These are phyloP conservation scores for Asbolus verrucosus DNA, from an alignment of 1,140 invertebrate species.

Conservation along the genomic window DNA sequence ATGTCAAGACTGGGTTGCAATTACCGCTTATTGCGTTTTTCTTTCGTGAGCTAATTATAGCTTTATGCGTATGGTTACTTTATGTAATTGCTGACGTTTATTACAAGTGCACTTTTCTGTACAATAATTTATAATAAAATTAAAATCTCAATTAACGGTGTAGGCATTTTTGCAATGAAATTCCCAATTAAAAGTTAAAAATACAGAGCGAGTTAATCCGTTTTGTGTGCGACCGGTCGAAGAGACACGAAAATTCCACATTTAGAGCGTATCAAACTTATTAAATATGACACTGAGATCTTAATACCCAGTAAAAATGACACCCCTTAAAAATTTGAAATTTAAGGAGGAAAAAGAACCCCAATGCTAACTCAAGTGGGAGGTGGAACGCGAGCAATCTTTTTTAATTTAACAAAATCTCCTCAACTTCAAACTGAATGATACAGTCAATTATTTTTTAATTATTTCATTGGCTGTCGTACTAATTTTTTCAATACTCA, in stretches of 20 bases:
- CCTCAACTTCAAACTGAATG: slow-evolving; percentile 24
- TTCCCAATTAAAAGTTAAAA: slow-evolving; percentile 33
- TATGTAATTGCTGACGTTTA: slow-evolving; percentile 18
- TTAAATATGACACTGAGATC: slow-evolving; percentile 28
- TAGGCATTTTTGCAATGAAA: not conserved
- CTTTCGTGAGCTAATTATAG: no score
- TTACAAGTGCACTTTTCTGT: not conserved
- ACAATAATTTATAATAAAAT: slow-evolving; percentile 1
- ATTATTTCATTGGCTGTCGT: slow-evolving; percentile 12
- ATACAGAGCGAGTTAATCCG: slow-evolving; percentile 11
- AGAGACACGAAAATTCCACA: slow-evolving; percentile 15
- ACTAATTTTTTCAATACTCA: slow-evolving; percentile 7
- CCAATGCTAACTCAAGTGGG: not conserved
- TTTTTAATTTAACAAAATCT: slow-evolving; percentile 20
- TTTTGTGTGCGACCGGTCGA: not conserved
- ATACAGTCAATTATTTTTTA: slow-evolving; percentile 39
- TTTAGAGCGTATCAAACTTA: slow-evolving; percentile 27
- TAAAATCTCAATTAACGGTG: slow-evolving; percentile 4
- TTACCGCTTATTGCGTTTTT: no score
- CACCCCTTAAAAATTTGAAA: slow-evolving; percentile 26
- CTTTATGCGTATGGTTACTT: slow-evolving; percentile 2
- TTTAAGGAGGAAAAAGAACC: slow-evolving; percentile 8
- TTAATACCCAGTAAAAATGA: slow-evolving; percentile 35
- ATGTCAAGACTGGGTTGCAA: no score
- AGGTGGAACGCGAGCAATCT: slow-evolving; percentile 14